phyloP scores from a whole-genome alignment of 1,140 invertebrate species.

The Apis dorsata region DNA sequence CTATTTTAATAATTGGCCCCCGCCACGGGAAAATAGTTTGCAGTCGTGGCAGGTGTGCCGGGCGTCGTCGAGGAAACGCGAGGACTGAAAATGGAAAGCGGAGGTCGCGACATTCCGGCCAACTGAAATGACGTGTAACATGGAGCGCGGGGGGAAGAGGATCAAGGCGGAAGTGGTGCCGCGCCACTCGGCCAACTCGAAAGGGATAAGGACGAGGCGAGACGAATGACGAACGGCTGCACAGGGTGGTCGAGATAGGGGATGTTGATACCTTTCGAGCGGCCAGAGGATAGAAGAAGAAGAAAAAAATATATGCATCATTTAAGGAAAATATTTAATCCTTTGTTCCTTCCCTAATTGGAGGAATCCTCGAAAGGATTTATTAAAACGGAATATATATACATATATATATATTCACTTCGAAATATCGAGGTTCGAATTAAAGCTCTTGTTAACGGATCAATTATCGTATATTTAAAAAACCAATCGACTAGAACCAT shows the following conservation, averaged over 20 bases:
- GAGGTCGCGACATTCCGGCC: constrained; percentile 12
- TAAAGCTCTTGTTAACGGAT: no score
- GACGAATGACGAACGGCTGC: constrained; percentile 7
- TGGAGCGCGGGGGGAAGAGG: background rate
- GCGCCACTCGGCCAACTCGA: constrained; percentile 5
- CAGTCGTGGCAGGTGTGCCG: background rate
- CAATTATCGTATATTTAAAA: no score
- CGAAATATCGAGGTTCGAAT: no score
- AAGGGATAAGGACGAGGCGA: constrained; percentile 22
- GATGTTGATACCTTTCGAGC: background rate
- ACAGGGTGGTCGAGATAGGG: background rate
- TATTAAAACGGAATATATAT: no score
- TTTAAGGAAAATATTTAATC: no score
- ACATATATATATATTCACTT: no score
- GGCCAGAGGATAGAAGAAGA: background rate
- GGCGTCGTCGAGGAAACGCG: background rate
- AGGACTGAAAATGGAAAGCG: constrained; percentile 27
- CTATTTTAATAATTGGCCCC: constrained; percentile 30
- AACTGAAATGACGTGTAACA: constrained; percentile 40
- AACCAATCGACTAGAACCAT: no score
- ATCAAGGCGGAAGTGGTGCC: constrained; percentile 11
- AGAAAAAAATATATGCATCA: no score
- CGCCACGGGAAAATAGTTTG: constrained; percentile 18
- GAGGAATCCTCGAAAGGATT: no score
- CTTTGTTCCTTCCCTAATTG: no score